Percentiles rank a stretch among this genome's conserved stretches.
Conservation (phyloP, 2,888 invertebrate genomes). For the Eutolmus rufibarbis region DNA sequence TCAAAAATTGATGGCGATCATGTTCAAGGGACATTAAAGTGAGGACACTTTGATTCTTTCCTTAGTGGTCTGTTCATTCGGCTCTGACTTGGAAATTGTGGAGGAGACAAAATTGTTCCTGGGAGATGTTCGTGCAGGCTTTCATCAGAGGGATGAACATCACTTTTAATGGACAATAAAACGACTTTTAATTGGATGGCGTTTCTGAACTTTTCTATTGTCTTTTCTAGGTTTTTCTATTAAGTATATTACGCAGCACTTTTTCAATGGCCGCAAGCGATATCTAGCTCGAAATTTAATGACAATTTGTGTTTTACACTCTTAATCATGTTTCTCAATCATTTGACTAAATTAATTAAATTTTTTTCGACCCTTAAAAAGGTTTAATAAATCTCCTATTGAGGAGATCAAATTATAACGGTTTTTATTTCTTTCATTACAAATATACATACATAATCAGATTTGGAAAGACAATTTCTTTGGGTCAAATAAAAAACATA, state of each 20-base stretch:
- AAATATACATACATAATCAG: too few relatives aligned
- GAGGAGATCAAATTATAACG: background rate
- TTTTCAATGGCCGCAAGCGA: background rate
- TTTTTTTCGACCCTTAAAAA: too few relatives aligned
- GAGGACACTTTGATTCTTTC: conserved; percentile 41
- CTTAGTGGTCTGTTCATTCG: background rate
- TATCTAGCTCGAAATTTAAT: background rate
- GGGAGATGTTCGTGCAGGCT: conserved; percentile 37
- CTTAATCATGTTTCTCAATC: too few relatives aligned
- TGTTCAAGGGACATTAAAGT: conserved; percentile 37
- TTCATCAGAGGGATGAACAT: conserved; percentile 38
- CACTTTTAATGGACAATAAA: conserved; percentile 42
- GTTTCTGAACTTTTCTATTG: background rate
- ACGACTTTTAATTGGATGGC: conserved; percentile 35
- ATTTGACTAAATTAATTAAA: too few relatives aligned
- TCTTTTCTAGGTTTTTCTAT: background rate
- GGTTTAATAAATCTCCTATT: background rate
- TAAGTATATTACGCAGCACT: background rate
- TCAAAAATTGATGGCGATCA: conserved; percentile 42
- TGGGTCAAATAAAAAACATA: too few relatives aligned
- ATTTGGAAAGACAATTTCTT: too few relatives aligned
- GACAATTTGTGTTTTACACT: background rate
- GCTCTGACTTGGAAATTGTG: background rate
- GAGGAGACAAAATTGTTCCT: conserved; percentile 33
- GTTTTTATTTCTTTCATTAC: background rate